These are phyloP conservation scores for Ctena decussata DNA, from an alignment of 2,888 invertebrate species.

Conservation along the genomic window DNA sequence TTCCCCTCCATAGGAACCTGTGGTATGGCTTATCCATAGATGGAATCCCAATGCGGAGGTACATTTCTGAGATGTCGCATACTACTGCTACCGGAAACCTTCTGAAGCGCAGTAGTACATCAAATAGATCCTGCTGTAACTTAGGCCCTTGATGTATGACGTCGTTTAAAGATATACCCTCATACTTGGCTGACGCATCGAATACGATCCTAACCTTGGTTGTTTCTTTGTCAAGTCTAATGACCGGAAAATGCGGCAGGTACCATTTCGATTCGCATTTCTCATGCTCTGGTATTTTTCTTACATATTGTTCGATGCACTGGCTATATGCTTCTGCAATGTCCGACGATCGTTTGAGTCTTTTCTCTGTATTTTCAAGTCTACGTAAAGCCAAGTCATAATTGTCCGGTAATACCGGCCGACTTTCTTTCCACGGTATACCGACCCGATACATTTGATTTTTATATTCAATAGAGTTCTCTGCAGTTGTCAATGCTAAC, in stretches of 20 bases:
- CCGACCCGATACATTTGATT: slow-evolving; percentile 17
- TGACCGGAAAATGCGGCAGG: slow-evolving; percentile 60
- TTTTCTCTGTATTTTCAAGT: slow-evolving; percentile 47
- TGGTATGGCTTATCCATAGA: slow-evolving; percentile 2
- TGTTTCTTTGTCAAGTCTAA: slow-evolving; percentile 49
- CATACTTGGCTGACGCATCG: slow-evolving; percentile 58
- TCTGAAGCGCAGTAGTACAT: slow-evolving; percentile 58
- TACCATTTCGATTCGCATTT: slow-evolving; percentile 43
- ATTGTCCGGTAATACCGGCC: background rate
- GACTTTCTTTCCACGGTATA: slow-evolving; percentile 27
- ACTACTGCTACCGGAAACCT: slow-evolving; percentile 49
- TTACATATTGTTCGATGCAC: slow-evolving; percentile 42
- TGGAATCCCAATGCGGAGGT: slow-evolving; percentile 32
- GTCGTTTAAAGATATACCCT: slow-evolving; percentile 50
- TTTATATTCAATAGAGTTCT: slow-evolving; percentile 1
- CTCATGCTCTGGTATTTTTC: slow-evolving; percentile 29
- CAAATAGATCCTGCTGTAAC: slow-evolving; percentile 62
- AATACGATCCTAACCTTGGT: slow-evolving; percentile 62
- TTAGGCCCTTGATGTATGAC: slow-evolving; percentile 56
- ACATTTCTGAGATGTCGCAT: slow-evolving; percentile 60
- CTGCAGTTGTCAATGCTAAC: background rate
- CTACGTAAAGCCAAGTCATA: slow-evolving; percentile 20
- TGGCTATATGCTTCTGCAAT: slow-evolving; percentile 33
- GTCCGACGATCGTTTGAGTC: slow-evolving; percentile 33
- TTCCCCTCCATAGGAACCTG: background rate